phyloP scores from a whole-genome alignment of 1,140 invertebrate genomes.

The Nephila pilipes region DNA sequence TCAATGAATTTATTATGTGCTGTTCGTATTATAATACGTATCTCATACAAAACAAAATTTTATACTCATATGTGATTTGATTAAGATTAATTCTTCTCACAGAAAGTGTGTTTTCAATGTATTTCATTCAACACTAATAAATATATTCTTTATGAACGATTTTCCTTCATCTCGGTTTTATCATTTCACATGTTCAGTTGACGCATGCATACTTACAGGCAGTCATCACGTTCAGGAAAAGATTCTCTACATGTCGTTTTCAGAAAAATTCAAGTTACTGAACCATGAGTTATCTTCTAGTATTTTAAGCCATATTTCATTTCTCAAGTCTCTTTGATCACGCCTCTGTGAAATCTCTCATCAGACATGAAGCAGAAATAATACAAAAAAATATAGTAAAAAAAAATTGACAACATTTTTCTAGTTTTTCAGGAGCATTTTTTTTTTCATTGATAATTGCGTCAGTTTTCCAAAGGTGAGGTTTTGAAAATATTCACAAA shows the following conservation, averaged over 20 bases:
- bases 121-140: too few relatives aligned
- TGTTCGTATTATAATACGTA: too few relatives aligned
- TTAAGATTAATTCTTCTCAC: too few relatives aligned
- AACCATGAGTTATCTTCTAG: background rate
- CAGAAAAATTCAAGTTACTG: background rate
- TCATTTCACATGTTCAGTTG: too few relatives aligned
- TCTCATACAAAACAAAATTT: too few relatives aligned
- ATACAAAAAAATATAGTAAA: background rate
- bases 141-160: too few relatives aligned
- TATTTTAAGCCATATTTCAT: background rate
- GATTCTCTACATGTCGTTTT: background rate
- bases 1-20: too few relatives aligned
- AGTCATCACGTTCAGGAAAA: too few relatives aligned
- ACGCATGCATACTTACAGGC: too few relatives aligned
- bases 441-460: background rate
- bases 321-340: background rate
- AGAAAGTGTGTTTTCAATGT: too few relatives aligned
- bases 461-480: background rate
- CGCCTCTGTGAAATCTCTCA: background rate
- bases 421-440: background rate
- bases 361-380: background rate
- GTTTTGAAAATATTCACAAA: background rate
- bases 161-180: too few relatives aligned
- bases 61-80: too few relatives aligned
- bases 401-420: background rate